phyloP scores from a whole-genome alignment of 2,888 invertebrate genomes.

The Galeopsomyia nigrocyanea region DNA sequence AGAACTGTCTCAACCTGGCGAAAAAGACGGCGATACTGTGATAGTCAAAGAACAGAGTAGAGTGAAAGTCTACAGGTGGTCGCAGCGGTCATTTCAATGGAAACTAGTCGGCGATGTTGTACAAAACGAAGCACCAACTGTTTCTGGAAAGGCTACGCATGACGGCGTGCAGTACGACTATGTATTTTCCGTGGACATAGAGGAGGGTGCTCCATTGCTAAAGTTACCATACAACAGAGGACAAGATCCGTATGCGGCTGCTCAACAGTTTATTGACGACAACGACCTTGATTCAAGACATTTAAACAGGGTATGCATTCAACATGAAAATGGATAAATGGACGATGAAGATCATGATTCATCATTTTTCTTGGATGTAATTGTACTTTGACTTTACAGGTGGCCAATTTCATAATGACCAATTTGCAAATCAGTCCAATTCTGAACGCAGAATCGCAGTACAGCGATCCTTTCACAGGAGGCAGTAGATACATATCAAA shows the following conservation, averaged over 20 bases:
- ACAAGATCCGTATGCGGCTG: slow-evolving; percentile 93
- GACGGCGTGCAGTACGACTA: slow-evolving; percentile 95
- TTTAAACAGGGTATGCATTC: slow-evolving; percentile 76
- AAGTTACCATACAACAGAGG: slow-evolving; percentile 91
- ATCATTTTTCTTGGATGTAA: slow-evolving; percentile 1
- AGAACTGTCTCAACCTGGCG: slow-evolving; percentile 82
- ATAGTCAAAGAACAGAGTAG: slow-evolving; percentile 82
- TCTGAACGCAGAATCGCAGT: slow-evolving; percentile 55
- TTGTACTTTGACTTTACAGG: slow-evolving; percentile 67
- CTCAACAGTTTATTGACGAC: slow-evolving; percentile 89
- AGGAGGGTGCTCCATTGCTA: slow-evolving; percentile 88
- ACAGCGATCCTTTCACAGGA: slow-evolving; percentile 79
- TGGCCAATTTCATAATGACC: slow-evolving; percentile 91
- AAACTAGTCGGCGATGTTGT: slow-evolving; percentile 88
- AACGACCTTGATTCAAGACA: slow-evolving; percentile 87
- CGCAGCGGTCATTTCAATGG: slow-evolving; percentile 78
- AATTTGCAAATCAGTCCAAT: slow-evolving; percentile 73
- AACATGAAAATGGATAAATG: neutral
- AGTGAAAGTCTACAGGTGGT: slow-evolving; percentile 87
- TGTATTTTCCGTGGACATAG: slow-evolving; percentile 94
- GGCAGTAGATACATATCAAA: slow-evolving; percentile 77
- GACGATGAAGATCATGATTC: neutral
- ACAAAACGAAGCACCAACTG: slow-evolving; percentile 75
- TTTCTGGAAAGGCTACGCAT: slow-evolving; percentile 79
- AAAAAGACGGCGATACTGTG: slow-evolving; percentile 85